These are phyloP conservation scores for Tanypteryx hageni DNA, from an alignment of 2,888 invertebrate species.

Conservation along the genomic window DNA sequence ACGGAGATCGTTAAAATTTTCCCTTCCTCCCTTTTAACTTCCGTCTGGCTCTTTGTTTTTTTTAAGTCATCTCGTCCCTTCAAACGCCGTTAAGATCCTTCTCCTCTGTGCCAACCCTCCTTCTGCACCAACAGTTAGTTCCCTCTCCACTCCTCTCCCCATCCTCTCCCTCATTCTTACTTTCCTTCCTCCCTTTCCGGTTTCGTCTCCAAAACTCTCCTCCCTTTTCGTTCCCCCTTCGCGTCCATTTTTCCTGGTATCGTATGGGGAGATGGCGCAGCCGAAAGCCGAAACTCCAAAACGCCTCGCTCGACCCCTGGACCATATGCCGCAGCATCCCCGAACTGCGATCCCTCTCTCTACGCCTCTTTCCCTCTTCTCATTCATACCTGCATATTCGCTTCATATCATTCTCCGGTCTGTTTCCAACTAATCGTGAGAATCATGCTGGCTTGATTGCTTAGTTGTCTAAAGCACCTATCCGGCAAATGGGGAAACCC, in stretches of 20 bases:
- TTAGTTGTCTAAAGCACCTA: too few species aligned
- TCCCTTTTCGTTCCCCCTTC: neutral
- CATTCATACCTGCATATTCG: neutral
- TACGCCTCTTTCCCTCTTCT: neutral
- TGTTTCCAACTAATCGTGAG: too few species aligned
- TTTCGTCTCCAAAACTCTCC: slow-evolving; percentile 14
- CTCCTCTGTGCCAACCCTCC: neutral
- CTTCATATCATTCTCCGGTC: too few species aligned
- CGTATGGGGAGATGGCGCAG: neutral
- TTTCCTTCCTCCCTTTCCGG: neutral
- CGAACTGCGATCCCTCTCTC: neutral
- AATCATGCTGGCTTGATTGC: too few species aligned
- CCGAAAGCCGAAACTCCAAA: neutral
- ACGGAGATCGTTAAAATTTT: slow-evolving; percentile 57
- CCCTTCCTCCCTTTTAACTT: slow-evolving; percentile 10
- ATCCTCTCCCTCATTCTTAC: neutral
- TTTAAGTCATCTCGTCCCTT: slow-evolving; percentile 17
- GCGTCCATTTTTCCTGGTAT: slow-evolving; percentile 11
- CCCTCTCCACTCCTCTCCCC: neutral
- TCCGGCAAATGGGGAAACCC: too few species aligned
- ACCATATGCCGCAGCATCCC: neutral
- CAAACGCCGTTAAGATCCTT: neutral
- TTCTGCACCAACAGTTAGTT: neutral
- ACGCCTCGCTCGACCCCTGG: neutral
- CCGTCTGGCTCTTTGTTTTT: slow-evolving; percentile 59